phyloP scores from a whole-genome alignment of 2,113 vertebrate genomes.

The Hemibagrus wyckioides region DNA sequence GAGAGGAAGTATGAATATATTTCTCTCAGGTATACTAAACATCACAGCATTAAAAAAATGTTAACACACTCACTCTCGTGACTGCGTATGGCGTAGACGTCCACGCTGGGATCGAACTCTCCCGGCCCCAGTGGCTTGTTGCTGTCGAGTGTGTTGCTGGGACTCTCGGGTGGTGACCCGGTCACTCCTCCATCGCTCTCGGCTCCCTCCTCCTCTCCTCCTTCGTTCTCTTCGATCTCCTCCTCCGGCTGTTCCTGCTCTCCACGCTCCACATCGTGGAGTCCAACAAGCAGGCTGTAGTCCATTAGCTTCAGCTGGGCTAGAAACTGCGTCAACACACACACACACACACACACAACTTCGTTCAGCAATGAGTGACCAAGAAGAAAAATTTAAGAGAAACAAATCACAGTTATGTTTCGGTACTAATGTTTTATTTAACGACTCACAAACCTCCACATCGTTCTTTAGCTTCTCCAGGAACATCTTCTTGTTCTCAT shows the following conservation, averaged over 20 bases:
- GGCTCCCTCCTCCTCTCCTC: constrained; percentile 85
- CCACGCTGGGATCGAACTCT: constrained; percentile 92
- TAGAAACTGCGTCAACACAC: constrained; percentile 76
- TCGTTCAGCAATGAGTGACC: neutral
- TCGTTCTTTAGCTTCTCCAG: constrained; percentile 87
- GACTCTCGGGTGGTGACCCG: constrained; percentile 94
- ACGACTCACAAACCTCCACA: constrained; percentile 79
- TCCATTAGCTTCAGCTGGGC: constrained; percentile 98
- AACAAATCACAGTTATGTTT: neutral
- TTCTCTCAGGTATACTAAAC: neutral
- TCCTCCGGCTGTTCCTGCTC: constrained; percentile 97
- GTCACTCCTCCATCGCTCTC: constrained; percentile 80
- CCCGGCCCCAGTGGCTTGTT: constrained; percentile 86
- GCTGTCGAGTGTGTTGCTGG: constrained; percentile 93
- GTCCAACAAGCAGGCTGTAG: constrained; percentile 93
- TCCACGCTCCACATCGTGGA: constrained; percentile 91
- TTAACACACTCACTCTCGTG: constrained; percentile 81
- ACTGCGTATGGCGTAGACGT: constrained; percentile 97
- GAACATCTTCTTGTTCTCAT: constrained; percentile 85
- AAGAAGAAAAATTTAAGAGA: neutral
- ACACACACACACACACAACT: constrained; percentile 2
- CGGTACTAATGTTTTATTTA: neutral
- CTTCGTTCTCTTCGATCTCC: constrained; percentile 75
- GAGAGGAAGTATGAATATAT: neutral
- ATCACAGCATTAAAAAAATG: neutral